Base-by-base conservation (phyloP, 1,140 invertebrate species). In the Diachasma alloeum region DNA sequence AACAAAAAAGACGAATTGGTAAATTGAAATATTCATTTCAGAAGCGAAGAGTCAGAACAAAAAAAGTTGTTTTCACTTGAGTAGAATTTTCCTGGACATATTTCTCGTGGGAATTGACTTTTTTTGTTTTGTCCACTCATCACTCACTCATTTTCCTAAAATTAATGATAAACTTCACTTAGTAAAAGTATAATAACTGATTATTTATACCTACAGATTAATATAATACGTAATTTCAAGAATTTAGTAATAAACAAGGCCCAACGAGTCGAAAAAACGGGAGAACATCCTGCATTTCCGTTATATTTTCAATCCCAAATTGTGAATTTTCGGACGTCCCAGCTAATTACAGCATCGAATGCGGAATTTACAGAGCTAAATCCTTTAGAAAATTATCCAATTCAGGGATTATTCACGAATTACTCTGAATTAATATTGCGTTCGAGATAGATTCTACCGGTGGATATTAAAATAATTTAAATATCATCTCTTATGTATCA, bases 381-480 rank as follows among this genome's bases (percentile, higher is more conserved):
- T 31, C 31, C 13, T 42, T 42, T 11, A 42, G 13, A 42, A 42
- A 42, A 42, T 42, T 42, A 42, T 42, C 10, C 39, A 13, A 42
- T 42, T 13, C 39, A 42, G 13, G 3, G 39, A 42, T 42, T 11
- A 13, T 42, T 42, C 39, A 13, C 39, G 39, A 42, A 42, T 42
- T 42, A 42, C 39, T 42, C 39, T 42, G 31, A 31, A 48, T 48
- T 48, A 48, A 17, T 48, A 56, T 56, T 56, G 48, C 39, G 0
- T 1, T 42, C 48, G n/a, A 56, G 2, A 31, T 31, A 31, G 6
- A 59, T 8, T 63, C 59, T 3, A 63, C 24, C 59, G 24, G 4
- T 63, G 59, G 22, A 63, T 63, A 63, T 63, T 63, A 63, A 63
- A 63, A 63, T 63, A 63, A 63, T 63, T 63, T 63, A 63, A 63